phyloP scores from a whole-genome alignment of 64 coral and sea anemone genomes.

The Actinia tenebrosa region DNA sequence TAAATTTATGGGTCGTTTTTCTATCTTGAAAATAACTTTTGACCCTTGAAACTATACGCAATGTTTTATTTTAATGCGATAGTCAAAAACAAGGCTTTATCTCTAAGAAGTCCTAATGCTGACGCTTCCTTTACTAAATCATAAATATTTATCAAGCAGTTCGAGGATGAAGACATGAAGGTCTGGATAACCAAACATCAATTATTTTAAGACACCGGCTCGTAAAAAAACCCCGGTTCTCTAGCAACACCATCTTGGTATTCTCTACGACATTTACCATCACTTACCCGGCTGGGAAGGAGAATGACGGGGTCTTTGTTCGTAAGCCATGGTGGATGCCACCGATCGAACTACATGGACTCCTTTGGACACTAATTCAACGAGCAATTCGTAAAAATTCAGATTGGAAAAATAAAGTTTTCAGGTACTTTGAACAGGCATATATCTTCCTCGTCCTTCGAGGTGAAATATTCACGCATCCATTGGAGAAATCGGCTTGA shows the following conservation, averaged over 20 bases:
- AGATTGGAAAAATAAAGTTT: neutral
- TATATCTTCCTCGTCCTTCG: neutral
- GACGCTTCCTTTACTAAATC: constrained; percentile 8
- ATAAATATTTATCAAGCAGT: constrained; percentile 2
- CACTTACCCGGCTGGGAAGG: constrained; percentile 4
- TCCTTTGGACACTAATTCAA: constrained; percentile 26
- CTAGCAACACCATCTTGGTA: neutral
- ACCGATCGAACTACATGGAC: constrained; percentile 26
- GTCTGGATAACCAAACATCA: neutral
- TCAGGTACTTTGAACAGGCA: constrained; percentile 5
- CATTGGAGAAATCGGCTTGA: constrained; percentile 1
- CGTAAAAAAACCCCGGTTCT: neutral
- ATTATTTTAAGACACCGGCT: constrained; percentile 7
- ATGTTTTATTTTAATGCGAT: neutral
- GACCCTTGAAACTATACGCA: neutral
- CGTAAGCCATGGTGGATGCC: constrained; percentile 1
- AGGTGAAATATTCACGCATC: constrained; percentile 12
- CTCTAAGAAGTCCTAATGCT: neutral
- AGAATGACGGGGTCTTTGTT: neutral
- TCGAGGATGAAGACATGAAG: neutral
- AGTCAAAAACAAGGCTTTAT: neutral
- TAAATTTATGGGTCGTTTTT: neutral
- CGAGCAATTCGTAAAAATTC: constrained; percentile 22
- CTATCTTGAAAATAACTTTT: neutral
- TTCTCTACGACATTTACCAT: neutral